These are phyloP conservation scores for Drosophila kikkawai DNA, from an alignment of 1,140 invertebrate species.

Conservation along the genomic window DNA sequence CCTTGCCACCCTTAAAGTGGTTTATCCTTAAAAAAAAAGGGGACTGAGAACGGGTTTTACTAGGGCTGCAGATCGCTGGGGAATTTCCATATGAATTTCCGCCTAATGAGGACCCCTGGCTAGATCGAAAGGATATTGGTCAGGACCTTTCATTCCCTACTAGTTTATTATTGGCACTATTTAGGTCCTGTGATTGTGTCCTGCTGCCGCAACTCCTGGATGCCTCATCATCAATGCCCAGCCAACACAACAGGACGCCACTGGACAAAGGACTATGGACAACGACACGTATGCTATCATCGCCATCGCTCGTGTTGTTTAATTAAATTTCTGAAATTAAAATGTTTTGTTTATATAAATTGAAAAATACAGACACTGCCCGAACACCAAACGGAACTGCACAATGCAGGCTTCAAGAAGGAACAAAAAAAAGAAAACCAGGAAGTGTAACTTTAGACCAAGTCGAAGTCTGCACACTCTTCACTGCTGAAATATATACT, in stretches of 20 bases:
- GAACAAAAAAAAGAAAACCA: constrained; percentile 3
- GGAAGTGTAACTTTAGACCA: not conserved
- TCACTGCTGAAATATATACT: not conserved
- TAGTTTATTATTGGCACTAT: constrained; percentile 55
- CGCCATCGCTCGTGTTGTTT: constrained; percentile 73
- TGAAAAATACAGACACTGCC: constrained; percentile 73
- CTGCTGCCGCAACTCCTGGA: constrained; percentile 9
- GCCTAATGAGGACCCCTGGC: constrained; percentile 13
- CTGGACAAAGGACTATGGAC: constrained; percentile 17
- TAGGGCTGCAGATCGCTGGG: not conserved
- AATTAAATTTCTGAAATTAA: constrained; percentile 85
- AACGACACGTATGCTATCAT: constrained; percentile 60
- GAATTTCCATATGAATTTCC: not conserved
- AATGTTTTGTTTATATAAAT: constrained; percentile 85
- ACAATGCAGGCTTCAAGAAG: constrained; percentile 53
- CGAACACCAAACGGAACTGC: constrained; percentile 30
- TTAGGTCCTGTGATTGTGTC: constrained; percentile 13
- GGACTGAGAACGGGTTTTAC: not conserved
- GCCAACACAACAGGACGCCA: constrained; percentile 1
- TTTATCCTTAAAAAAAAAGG: not conserved
- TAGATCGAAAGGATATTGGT: not conserved
- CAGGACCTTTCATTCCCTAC: not conserved
- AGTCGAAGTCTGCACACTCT: constrained; percentile 9
- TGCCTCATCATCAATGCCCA: constrained; percentile 41
- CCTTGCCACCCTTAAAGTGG: constrained; percentile 2